Evolutionary conservation across 2,113 vertebrate genomes (phyloP).

Genomic region (Apteryx mantelli): DNA sequence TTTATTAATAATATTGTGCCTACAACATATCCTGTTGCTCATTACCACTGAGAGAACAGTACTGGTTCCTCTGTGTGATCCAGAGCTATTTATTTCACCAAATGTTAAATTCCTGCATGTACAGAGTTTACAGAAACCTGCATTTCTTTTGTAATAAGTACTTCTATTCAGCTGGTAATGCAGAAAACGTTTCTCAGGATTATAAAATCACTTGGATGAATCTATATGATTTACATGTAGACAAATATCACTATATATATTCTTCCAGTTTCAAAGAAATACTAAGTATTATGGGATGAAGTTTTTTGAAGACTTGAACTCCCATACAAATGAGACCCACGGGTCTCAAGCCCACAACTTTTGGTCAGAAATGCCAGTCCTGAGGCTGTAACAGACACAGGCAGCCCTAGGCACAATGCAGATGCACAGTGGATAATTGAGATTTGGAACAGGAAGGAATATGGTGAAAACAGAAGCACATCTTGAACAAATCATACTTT

Average conservation of each 20-base stretch:
- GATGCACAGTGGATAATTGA: background rate
- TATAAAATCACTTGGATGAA: background rate
- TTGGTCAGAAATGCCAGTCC: background rate
- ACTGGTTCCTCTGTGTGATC: conserved; percentile 24
- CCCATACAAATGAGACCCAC: background rate
- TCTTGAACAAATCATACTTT: background rate
- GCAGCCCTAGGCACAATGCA: background rate
- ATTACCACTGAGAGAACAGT: conserved; percentile 32
- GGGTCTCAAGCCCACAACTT: background rate
- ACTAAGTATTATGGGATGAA: background rate
- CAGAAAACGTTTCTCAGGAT: background rate
- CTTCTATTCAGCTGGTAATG: background rate
- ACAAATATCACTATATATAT: background rate
- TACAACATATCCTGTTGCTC: conserved; percentile 65
- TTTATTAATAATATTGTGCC: conserved; percentile 68
- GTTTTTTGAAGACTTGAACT: background rate
- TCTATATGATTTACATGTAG: background rate
- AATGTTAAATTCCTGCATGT: background rate
- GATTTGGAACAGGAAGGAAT: background rate
- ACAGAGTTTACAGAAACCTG: background rate
- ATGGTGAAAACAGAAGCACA: background rate
- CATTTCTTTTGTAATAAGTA: background rate
- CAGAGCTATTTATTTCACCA: conserved; percentile 40
- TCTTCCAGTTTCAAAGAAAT: background rate
- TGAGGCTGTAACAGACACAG: background rate